phyloP scores from a whole-genome alignment of 2,888 invertebrate species.

The Amblyteles armatorius region DNA sequence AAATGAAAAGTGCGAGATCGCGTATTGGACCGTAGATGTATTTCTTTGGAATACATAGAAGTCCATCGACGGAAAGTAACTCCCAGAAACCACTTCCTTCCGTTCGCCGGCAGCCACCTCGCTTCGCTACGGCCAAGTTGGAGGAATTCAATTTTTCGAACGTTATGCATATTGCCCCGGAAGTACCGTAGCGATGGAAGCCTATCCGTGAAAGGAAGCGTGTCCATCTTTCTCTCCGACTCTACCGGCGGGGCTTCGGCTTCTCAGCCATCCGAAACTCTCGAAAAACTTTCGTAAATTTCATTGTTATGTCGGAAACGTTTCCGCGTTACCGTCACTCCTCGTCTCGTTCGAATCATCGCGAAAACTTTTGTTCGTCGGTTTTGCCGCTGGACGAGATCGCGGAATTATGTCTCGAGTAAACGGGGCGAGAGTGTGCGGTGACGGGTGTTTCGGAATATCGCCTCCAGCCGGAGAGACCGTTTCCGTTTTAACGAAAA shows the following conservation, averaged over 20 bases:
- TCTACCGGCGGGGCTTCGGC: not conserved
- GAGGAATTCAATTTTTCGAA: conserved; percentile 59
- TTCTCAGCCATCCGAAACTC: conserved; percentile 2
- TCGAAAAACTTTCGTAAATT: conserved; percentile 57
- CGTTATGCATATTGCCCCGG: conserved; percentile 55
- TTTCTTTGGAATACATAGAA: conserved; percentile 20
- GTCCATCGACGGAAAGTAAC: not conserved
- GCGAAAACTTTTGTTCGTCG: conserved; percentile 12
- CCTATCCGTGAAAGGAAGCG: conserved; percentile 17
- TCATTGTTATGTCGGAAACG: conserved; percentile 55
- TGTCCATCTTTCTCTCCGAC: not conserved
- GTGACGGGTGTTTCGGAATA: not conserved
- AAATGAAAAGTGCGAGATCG: conserved; percentile 64
- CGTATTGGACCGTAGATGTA: conserved; percentile 39
- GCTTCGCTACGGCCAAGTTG: conserved; percentile 43
- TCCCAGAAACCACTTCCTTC: conserved; percentile 14
- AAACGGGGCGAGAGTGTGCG: not conserved
- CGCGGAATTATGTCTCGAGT: conserved; percentile 9
- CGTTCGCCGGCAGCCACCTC: conserved; percentile 20
- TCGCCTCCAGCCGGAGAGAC: too few relatives aligned
- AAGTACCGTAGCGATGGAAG: conserved; percentile 13
- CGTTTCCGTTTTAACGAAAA: too few relatives aligned
- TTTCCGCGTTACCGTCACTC: conserved; percentile 42
- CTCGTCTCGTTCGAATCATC: conserved; percentile 37
- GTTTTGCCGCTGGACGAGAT: conserved; percentile 19